Evolutionary conservation across 2,113 vertebrate genomes (phyloP).

Genomic region (Casuarius casuarius): DNA sequence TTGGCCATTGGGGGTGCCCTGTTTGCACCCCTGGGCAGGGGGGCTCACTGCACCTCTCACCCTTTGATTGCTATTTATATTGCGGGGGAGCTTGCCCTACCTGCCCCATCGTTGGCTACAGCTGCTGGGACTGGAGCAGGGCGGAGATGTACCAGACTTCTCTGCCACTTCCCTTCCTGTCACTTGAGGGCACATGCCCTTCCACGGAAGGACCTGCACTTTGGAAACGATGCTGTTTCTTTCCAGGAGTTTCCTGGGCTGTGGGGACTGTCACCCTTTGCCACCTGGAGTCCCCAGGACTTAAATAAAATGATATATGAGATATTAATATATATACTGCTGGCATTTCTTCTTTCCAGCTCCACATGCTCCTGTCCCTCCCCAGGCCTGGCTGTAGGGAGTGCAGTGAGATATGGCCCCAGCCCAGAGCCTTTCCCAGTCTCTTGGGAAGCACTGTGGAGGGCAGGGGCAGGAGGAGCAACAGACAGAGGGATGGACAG

Average conservation of each 20-base stretch:
- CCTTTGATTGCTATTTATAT: constrained; percentile 34
- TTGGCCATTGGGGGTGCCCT: background rate
- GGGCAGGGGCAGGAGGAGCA: constrained; percentile 27
- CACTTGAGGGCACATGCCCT: background rate
- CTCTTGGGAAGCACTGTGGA: background rate
- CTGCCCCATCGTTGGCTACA: background rate
- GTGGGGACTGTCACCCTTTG: constrained; percentile 12
- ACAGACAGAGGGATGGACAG: background rate
- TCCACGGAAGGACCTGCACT: constrained; percentile 37
- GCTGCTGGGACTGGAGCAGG: background rate
- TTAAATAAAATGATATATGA: constrained; percentile 64
- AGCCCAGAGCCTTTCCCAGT: background rate
- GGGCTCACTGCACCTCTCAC: constrained; percentile 1
- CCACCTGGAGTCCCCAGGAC: constrained; percentile 32
- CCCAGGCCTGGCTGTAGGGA: background rate
- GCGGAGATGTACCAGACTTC: background rate
- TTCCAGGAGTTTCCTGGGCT: constrained; percentile 24
- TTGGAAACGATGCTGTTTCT: constrained; percentile 8
- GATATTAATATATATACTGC: constrained; percentile 75
- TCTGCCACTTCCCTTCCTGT: constrained; percentile 35
- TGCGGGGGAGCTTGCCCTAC: background rate
- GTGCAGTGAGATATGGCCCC: background rate
- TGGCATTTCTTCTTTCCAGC: constrained; percentile 69
- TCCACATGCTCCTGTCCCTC: constrained; percentile 51
- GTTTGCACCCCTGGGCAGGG: background rate